Conservation (phyloP, 2,888 invertebrate species). For the Molorchus minor region DNA sequence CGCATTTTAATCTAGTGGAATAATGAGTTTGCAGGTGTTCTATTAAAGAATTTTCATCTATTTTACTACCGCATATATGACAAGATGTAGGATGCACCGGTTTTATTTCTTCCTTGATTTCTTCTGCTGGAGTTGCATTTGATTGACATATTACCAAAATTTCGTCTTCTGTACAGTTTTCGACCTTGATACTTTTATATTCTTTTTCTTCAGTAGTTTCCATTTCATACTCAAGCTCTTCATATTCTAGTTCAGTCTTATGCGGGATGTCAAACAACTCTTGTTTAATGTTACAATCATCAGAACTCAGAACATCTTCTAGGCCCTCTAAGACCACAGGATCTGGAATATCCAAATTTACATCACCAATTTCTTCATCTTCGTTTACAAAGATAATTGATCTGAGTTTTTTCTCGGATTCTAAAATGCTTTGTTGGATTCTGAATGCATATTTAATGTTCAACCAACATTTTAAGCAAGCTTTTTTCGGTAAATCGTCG, state of each 20-base stretch:
- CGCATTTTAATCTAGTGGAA: conserved; percentile 32
- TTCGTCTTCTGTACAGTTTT: conserved; percentile 15
- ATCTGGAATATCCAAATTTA: neutral
- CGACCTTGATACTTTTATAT: conserved; percentile 12
- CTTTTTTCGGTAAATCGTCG: conserved; percentile 32
- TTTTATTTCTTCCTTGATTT: conserved; percentile 2
- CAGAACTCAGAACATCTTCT: neutral
- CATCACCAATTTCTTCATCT: conserved; percentile 2
- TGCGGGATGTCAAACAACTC: conserved; percentile 8
- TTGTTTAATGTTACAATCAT: conserved; percentile 9
- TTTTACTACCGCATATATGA: conserved; percentile 43
- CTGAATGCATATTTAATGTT: conserved; percentile 47
- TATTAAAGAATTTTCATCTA: conserved; percentile 38
- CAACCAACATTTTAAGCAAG: conserved; percentile 48
- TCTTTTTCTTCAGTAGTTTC: neutral
- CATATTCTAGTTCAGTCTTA: conserved; percentile 7
- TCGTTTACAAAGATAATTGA: conserved; percentile 11
- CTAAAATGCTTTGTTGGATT: conserved; percentile 48
- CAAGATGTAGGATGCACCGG: conserved; percentile 33
- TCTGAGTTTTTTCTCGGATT: conserved; percentile 40
- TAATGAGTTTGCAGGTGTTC: conserved; percentile 44
- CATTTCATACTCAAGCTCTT: neutral
- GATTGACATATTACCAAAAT: conserved; percentile 7
- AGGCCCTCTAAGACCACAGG: neutral
- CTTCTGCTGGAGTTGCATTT: conserved; percentile 1